These are phyloP conservation scores for Lathronympha strigana DNA, from an alignment of 2,888 invertebrate species.

Conservation along the genomic window DNA sequence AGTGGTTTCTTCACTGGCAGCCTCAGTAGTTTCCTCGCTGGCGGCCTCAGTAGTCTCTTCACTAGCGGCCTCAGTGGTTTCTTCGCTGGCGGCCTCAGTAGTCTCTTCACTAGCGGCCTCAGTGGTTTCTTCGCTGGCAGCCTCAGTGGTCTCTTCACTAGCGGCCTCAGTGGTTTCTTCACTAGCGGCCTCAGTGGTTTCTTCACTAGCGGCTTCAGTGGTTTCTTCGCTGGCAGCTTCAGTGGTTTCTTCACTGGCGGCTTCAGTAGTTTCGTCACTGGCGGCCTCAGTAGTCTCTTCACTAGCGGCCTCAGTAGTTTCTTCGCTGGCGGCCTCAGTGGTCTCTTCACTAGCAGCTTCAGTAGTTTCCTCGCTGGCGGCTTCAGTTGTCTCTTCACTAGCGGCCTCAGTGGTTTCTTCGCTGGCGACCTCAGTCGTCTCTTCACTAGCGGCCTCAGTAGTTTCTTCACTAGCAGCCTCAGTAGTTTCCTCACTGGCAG, in stretches of 20 bases:
- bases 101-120: background rate
- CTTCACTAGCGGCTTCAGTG: conserved; percentile 10
- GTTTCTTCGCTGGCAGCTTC: background rate
- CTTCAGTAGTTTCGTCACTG: conserved; percentile 15
- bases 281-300: background rate
- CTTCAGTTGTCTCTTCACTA: background rate
- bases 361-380: conserved; percentile 5
- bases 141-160: background rate
- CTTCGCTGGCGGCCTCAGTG: background rate
- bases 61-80: background rate
- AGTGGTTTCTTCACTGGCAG: background rate
- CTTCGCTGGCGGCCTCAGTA: background rate
- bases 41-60: background rate
- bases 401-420: conserved; percentile 1
- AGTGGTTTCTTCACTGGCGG: background rate
- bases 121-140: no score
- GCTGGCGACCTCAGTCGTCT: background rate
- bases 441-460: background rate
- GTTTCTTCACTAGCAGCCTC: background rate
- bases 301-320: background rate
- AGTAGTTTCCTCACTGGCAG: background rate
- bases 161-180: conserved; percentile 9
- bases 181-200: background rate
- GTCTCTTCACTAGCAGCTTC: conserved; percentile 2
- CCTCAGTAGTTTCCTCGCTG: background rate